Base-by-base conservation (phyloP, 2,888 invertebrate species). In the Hydrotaea cyrtoneurina region DNA sequence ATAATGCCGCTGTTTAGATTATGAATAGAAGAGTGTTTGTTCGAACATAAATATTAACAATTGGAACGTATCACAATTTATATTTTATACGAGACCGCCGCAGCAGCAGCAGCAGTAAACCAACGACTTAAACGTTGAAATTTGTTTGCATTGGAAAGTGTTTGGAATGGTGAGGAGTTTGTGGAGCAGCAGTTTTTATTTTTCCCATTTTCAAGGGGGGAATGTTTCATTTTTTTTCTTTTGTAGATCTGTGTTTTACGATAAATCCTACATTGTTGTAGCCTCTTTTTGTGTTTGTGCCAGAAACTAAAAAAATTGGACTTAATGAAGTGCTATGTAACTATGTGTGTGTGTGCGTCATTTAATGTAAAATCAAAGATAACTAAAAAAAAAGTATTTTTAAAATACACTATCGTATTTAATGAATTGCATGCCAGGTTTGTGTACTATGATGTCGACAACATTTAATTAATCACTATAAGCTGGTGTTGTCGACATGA, bases 1-100 rank as follows among this genome's bases (percentile, higher is more conserved):
- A 50, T 31, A n/a, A 15, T 50, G 50, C n/a, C n/a, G 15, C 13
- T 50, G n/a, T 50, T 50, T 50, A n/a, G 3, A 50, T 50, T 50
- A 50, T 50, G 2, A 50, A 50, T 50, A n/a, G 50, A n/a, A 50
- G 50, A 50, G 50, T 50, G 50, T 50, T 50, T 2, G 43, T 43
- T 43, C 43, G 50, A 13, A n/a, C 50, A 50, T 50, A 77, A 90
- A 88, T 90, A 88, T 88, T 86, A 86, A 87, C 87, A 90, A 89
- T 89, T 90, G 89, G 89, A 89, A 88, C 88, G 87, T 88, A 88
- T 82, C 87, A 86, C n/a, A 89, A 88, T 89, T 83, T 86, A 59
- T 86, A 87, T 88, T 87, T 80, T 81, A 69, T 59, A 21, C 10
- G 55, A 21, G 21, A 8, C 55, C 4, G 19, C 23, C 17, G 55